These are phyloP conservation scores for Datnioides undecimradiatus DNA, from an alignment of 2,113 vertebrate genomes.

Conservation along the genomic window DNA sequence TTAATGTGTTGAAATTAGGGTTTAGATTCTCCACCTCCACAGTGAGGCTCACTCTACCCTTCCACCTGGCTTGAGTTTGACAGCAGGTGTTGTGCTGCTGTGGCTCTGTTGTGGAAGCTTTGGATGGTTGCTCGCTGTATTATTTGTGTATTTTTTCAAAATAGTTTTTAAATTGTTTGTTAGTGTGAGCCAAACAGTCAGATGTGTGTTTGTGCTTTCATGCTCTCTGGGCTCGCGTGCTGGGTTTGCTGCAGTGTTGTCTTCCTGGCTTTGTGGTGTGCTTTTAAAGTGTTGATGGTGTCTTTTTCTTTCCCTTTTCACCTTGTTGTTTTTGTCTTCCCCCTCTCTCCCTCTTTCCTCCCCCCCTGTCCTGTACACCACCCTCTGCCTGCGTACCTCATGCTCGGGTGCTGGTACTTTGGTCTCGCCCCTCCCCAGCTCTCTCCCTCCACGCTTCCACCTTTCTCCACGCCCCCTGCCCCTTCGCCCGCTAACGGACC, in stretches of 20 bases:
- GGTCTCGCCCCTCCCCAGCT: conserved; percentile 63
- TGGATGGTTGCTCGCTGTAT: conserved; percentile 24
- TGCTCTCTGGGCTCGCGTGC: conserved; percentile 61
- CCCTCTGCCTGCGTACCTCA: conserved; percentile 50
- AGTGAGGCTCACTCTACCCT: conserved; percentile 14
- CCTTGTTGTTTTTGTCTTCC: conserved; percentile 66
- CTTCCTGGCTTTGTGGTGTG: conserved; percentile 81
- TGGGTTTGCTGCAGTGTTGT: conserved; percentile 74
- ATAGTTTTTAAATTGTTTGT: neutral
- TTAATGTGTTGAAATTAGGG: neutral
- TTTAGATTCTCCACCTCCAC: conserved; percentile 14
- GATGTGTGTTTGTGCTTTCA: conserved; percentile 45
- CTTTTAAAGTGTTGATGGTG: conserved; percentile 86
- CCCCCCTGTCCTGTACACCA: conserved; percentile 34
- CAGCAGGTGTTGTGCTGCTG: conserved; percentile 46
- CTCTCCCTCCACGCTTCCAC: conserved; percentile 79
- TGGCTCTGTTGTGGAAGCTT: conserved; percentile 34
- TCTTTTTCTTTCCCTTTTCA: conserved; percentile 85
- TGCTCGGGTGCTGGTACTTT: conserved; percentile 72
- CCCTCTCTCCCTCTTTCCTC: neutral
- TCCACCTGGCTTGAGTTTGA: conserved; percentile 21
- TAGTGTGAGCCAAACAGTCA: conserved; percentile 12
- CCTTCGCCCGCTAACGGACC: conserved; percentile 89
- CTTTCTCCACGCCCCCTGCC: conserved; percentile 82
- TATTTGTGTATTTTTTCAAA: conserved; percentile 16